phyloP scores from a whole-genome alignment of 1,140 invertebrate genomes.

The Zaprionus davidi region DNA sequence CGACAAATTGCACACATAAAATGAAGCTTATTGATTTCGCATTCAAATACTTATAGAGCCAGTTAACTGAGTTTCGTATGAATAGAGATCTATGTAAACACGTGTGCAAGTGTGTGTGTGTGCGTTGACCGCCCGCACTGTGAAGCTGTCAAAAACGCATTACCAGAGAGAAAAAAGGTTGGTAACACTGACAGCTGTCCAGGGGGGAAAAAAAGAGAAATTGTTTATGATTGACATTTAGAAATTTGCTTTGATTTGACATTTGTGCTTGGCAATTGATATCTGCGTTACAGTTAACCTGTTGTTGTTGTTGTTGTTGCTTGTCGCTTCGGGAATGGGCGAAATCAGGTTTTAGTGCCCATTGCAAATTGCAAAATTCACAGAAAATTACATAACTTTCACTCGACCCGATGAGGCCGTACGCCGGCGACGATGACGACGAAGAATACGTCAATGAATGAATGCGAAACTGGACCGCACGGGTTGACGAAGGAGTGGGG shows the following conservation, averaged over 20 bases:
- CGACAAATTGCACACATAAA: conserved; percentile 61
- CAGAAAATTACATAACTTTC: conserved; percentile 76
- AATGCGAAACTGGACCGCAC: conserved; percentile 68
- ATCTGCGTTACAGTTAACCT: conserved; percentile 39
- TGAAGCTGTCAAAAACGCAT: conserved; percentile 66
- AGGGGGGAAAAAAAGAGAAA: conserved; percentile 66
- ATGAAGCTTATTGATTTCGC: conserved; percentile 65
- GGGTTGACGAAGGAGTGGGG: conserved; percentile 32
- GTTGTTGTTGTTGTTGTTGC: conserved; percentile 7
- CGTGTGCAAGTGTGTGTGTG: neutral
- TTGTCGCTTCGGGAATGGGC: conserved; percentile 26
- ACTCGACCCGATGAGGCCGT: conserved; percentile 35
- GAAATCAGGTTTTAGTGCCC: conserved; percentile 63
- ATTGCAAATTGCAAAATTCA: conserved; percentile 75
- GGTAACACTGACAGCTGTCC: conserved; percentile 40
- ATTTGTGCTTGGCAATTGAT: conserved; percentile 52
- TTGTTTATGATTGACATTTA: conserved; percentile 79
- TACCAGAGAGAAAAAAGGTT: conserved; percentile 27
- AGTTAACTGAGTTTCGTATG: conserved; percentile 6
- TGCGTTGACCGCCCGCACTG: conserved; percentile 40
- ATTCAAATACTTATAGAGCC: conserved; percentile 36
- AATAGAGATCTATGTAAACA: conserved; percentile 2
- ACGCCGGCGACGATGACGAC: conserved; percentile 25
- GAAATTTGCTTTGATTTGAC: conserved; percentile 76
- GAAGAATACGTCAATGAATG: conserved; percentile 62